These are phyloP conservation scores for Prietella phreatophila DNA, from an alignment of 2,113 vertebrate genomes.

Conservation along the genomic window DNA sequence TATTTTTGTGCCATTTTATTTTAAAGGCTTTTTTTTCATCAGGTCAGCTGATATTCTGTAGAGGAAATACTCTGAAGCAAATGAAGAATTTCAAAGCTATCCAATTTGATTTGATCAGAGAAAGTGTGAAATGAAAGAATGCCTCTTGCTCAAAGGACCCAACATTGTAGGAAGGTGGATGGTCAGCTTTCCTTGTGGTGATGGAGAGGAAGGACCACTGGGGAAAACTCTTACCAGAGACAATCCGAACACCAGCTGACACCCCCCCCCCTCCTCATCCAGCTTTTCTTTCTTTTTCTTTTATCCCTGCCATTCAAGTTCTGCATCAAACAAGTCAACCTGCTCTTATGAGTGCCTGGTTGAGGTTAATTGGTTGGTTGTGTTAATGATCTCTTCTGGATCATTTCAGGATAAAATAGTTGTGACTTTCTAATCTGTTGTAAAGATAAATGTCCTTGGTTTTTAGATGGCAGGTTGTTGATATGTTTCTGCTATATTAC, in stretches of 20 bases:
- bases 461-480: not conserved
- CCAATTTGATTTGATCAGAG: constrained; percentile 18
- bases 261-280: not conserved
- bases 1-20: not conserved
- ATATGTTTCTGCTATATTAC: not conserved
- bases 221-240: not conserved
- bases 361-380: constrained; percentile 2
- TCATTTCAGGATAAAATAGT: not conserved
- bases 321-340: not conserved
- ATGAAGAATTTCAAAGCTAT: constrained; percentile 2
- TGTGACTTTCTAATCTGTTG: not conserved
- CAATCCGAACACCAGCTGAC: not conserved
- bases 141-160: not conserved
- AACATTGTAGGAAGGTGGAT: not conserved
- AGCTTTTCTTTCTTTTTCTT: not conserved
- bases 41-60: not conserved
- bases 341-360: not conserved
- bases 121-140: constrained; percentile 16
- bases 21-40: not conserved
- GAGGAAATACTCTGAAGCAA: not conserved
- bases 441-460: not conserved
- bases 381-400: not conserved
- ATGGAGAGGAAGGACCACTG: not conserved
- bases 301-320: not conserved
- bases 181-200: not conserved